Conservation (phyloP, 1,140 invertebrate species). For the Drosophila gunungcola region DNA sequence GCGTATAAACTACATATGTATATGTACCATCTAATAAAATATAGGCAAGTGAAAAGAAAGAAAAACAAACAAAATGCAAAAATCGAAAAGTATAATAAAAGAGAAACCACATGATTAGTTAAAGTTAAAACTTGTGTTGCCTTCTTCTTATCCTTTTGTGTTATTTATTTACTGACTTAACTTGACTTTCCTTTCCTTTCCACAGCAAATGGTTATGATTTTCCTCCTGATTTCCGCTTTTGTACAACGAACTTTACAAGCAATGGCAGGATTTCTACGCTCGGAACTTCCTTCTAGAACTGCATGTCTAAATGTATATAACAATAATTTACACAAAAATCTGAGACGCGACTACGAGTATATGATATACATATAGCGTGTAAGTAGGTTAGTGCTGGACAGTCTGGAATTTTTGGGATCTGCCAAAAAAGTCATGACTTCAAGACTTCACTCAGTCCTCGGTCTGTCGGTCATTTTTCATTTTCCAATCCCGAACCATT, state of each 20-base stretch:
- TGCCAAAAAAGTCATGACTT: neutral
- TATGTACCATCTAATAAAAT: conserved; percentile 76
- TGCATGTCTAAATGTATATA: conserved; percentile 79
- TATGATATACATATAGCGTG: conserved; percentile 50
- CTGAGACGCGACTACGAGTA: conserved; percentile 61
- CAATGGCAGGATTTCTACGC: conserved; percentile 32
- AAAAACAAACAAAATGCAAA: conserved; percentile 45
- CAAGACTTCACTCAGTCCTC: no score
- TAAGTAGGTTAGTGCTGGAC: conserved; percentile 55
- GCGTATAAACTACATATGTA: conserved; percentile 79
- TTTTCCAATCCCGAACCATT: conserved; percentile 17
- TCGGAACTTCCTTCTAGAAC: conserved; percentile 49
- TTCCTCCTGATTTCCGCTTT: conserved; percentile 33
- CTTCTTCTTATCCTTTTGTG: conserved; percentile 27
- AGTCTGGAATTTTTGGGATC: conserved; percentile 13
- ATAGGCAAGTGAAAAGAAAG: conserved; percentile 66
- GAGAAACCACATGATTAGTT: conserved; percentile 64
- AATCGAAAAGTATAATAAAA: conserved; percentile 71
- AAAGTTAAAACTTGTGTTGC: conserved; percentile 65
- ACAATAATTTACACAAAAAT: conserved; percentile 78
- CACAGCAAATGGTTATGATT: conserved; percentile 22
- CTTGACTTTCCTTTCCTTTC: neutral
- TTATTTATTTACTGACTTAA: conserved; percentile 12
- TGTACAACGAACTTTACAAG: conserved; percentile 51
- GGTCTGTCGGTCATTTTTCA: conserved; percentile 12